Evolutionary conservation across 1,140 invertebrate species (phyloP), one percentile per base, ranked within the genome.

Genomic region (Achatina immaculata): DNA sequence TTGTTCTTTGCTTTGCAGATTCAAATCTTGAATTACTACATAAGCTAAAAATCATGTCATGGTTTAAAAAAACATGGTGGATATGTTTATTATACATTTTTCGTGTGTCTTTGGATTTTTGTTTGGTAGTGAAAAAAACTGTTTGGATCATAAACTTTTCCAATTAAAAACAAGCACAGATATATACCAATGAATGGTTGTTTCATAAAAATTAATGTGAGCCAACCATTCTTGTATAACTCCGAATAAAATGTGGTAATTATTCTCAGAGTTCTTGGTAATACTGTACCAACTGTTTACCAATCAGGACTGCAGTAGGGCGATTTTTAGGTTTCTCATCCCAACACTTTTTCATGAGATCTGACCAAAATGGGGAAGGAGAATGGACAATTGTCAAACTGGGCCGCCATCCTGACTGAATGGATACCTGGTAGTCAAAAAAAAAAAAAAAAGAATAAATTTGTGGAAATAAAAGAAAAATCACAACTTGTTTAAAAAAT

Each of bases 301-400:
- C 74, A 43, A 76, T 24, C 21, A 62, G 31, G 19, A n/a, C 31
- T 66, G 76, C 38, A 34, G 78, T 45, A 42, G 84, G 85, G 28
- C 86, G 81, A 34, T 81, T 40, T 36, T 36, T 71, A 28, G 86
- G 83, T 43, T 85, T 81, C 28, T 84, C 82, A 40, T 85, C 80
- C 86, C 86, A 87, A n/a, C 82, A 85, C 34, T 78, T 73, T 24
- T 71, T 81, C 55, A 87, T 87, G 43, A 86, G 72, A 6, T 82
- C 76, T 51, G 31, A 78, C 36, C 86, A 79, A 31, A 72, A 66
- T 19, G 55, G 72, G 19, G 85, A 81, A 0, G 82, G 80, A 9
- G 76, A 45, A 21, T 73, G 75, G 28, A 86, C 68, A 24, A 66
- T 69, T 11, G 58, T 68, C 51, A 85, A 48, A 68, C 84, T 83